Evolutionary conservation across 2,113 vertebrate species (phyloP).

Genomic region (Tor tambroides): DNA sequence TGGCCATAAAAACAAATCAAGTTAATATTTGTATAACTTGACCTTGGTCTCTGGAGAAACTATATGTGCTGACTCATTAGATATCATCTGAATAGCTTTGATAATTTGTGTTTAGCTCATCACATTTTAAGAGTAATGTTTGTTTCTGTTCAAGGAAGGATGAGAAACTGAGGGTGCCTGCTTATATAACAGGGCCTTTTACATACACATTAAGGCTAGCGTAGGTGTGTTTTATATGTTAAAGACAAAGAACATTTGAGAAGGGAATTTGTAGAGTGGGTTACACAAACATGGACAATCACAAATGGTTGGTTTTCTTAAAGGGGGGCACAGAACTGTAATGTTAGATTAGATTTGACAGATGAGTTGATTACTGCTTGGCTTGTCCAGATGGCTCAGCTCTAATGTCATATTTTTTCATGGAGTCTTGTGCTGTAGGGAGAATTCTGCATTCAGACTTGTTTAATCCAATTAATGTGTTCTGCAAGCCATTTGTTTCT

Average conservation of each 20-base stretch:
- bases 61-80: constrained; percentile 9
- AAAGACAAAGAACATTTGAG: background rate
- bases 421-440: constrained; percentile 8
- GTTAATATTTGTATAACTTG: background rate
- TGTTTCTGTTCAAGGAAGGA: constrained; percentile 11
- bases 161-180: background rate
- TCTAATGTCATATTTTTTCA: constrained; percentile 25
- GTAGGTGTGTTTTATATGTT: constrained; percentile 12
- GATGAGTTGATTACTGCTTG: constrained; percentile 28
- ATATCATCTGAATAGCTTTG: background rate
- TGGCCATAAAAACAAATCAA: constrained; percentile 5
- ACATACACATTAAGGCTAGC: constrained; percentile 17
- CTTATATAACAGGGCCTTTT: constrained; percentile 8
- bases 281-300: background rate
- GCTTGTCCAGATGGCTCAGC: constrained; percentile 41
- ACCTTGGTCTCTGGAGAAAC: background rate
- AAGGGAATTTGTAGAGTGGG: background rate
- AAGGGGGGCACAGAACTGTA: background rate
- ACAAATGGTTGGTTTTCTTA: background rate
- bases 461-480: constrained; percentile 20
- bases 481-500: background rate
- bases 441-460: background rate
- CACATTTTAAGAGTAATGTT: constrained; percentile 15
- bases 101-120: constrained; percentile 15
- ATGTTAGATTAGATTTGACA: constrained; percentile 11